Percentiles rank a stretch among this genome's conserved stretches.
phyloP scores from a whole-genome alignment of 1,140 invertebrate species.

The Drosophila malerkotliana region DNA sequence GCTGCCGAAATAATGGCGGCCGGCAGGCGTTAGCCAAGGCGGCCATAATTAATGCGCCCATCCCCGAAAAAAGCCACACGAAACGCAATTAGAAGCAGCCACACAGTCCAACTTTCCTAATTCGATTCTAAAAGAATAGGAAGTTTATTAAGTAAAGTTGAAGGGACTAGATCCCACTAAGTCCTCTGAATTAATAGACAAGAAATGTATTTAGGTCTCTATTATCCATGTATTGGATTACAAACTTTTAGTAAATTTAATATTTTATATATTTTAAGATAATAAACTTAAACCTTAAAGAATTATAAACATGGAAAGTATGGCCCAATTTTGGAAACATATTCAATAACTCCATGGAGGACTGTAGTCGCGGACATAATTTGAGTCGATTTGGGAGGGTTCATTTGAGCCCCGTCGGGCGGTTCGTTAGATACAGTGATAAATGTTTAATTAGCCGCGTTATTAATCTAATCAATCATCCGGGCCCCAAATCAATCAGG shows the following conservation, averaged over 20 bases:
- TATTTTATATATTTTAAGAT: no score
- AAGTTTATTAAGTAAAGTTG: no score
- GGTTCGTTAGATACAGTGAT: constrained; percentile 68
- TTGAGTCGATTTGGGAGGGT: constrained; percentile 33
- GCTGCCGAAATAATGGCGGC: constrained; percentile 73
- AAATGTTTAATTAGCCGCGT: constrained; percentile 79
- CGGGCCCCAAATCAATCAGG: constrained; percentile 58
- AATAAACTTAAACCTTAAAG: no score
- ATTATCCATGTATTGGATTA: no score
- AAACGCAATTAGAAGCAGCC: constrained; percentile 77
- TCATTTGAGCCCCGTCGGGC: constrained; percentile 45
- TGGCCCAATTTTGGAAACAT: not conserved
- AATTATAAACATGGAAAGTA: no score
- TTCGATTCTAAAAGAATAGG: not conserved
- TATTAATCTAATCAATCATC: constrained; percentile 81
- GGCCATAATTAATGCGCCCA: constrained; percentile 76
- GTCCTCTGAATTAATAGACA: no score
- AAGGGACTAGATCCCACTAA: no score
- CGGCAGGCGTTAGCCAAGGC: constrained; percentile 50
- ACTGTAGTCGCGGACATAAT: constrained; percentile 22
- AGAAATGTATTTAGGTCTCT: no score
- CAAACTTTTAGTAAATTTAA: no score
- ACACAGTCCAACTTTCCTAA: constrained; percentile 41
- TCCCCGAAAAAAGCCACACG: constrained; percentile 64
- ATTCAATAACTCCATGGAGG: constrained; percentile 5